A percentile compares a stretch with the other conserved stretches of the same genome.
Conservation (phyloP, 2,113 vertebrate genomes). For the Ictalurus furcatus region DNA sequence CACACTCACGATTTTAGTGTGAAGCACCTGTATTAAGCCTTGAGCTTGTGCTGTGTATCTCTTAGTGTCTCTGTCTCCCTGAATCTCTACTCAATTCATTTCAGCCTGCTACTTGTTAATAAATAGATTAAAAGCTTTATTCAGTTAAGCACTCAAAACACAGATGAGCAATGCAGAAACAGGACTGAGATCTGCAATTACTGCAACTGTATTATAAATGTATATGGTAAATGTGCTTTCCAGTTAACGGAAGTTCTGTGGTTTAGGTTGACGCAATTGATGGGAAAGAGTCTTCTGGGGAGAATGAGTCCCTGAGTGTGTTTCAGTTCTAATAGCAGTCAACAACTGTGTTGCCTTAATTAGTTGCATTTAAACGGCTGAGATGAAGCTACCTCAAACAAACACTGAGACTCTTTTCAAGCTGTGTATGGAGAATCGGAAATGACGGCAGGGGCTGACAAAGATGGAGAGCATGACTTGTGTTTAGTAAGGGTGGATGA, state of each 20-base stretch:
- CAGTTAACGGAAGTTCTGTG: neutral
- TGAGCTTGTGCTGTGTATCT: neutral
- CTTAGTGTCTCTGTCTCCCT: neutral
- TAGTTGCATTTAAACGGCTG: neutral
- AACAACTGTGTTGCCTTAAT: conserved; percentile 2
- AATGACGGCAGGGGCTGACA: conserved; percentile 30
- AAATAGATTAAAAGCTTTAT: neutral
- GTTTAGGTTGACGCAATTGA: neutral
- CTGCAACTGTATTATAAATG: neutral
- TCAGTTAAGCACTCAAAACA: neutral
- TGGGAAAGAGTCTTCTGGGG: neutral
- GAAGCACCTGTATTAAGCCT: conserved; percentile 17
- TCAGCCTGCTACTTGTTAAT: neutral
- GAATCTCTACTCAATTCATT: neutral
- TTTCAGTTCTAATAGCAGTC: conserved; percentile 11
- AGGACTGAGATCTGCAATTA: neutral
- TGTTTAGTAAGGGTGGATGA: conserved; percentile 33
- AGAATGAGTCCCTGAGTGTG: conserved; percentile 1
- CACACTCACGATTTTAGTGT: neutral
- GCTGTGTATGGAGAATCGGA: conserved; percentile 31
- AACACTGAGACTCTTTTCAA: conserved; percentile 7
- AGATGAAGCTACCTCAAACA: conserved; percentile 11
- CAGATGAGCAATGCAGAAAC: neutral
- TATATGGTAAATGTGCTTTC: neutral
- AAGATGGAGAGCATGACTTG: conserved; percentile 38